Base-by-base conservation (phyloP, 1,140 invertebrate genomes). In the Antheraea mylitta region DNA sequence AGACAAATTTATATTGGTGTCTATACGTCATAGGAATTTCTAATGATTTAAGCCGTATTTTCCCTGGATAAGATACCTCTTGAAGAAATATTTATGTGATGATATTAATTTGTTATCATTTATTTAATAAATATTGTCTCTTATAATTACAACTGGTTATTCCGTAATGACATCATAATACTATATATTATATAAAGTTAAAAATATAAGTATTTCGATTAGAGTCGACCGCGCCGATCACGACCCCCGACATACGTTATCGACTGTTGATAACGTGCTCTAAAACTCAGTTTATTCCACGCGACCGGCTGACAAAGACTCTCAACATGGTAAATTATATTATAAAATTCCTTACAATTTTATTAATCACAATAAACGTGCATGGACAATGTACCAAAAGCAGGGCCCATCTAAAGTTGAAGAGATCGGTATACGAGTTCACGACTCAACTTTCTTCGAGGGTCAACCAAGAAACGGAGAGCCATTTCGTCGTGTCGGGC, bases 401-500 rank as follows among this genome's bases (percentile, higher is more conserved):
- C 18, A 79, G 10, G 5, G 86, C 86, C 0, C 19, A 70, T 18
- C 69, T 73, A 0, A 58, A 45, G 5, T 74, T 90, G 38, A 76
- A 72, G 64, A 80, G 85, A 58, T 71, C 82, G 1, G 70, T 86
- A 3, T 89, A 85, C 45, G 85, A 89, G n/a, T 90, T 89, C 66
- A 78, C 83, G 0, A 58, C 81, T 0, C 70, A 84, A 16, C 63
- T 92, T 48, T 42, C 82, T 0, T 64, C 45, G 13, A 83, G 88
- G 64, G 72, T 87, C 22, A 80, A 81, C 1, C 67, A 80, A 65
- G 88, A 92, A 36, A 86, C 80, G 2, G 90, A 92, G 2, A 82
- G 82, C 37, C 90, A 92, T 59, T 92, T 90, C 73, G 73, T 90
- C 0, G 61, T 91, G 4, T 93, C 93, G 0, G 89, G 92, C 0